Percentiles rank a stretch among this genome's conserved stretches.
These are phyloP conservation scores for Cephalotes varians DNA, from an alignment of 2,888 invertebrate species.

Conservation along the genomic window DNA sequence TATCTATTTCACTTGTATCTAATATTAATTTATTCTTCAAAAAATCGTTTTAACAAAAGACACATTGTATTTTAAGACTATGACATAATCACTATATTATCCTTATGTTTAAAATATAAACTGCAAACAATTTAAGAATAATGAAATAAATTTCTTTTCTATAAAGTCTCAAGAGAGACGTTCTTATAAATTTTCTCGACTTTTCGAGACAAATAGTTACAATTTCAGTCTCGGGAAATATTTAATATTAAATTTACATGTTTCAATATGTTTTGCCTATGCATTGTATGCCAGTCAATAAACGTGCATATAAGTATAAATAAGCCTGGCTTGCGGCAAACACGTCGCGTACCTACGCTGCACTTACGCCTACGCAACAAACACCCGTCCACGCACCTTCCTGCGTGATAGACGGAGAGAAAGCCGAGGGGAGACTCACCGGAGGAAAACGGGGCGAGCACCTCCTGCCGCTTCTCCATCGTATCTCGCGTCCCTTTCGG, in stretches of 20 bases:
- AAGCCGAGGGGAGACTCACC: slow-evolving; percentile 76
- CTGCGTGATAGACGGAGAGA: slow-evolving; percentile 30
- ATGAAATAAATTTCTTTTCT: background rate
- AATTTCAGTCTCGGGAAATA: background rate
- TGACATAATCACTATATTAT: slow-evolving; percentile 13
- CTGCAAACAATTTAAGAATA: background rate
- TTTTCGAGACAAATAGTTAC: background rate
- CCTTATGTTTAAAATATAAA: background rate
- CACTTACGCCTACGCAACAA: slow-evolving; percentile 32
- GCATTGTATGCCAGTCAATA: background rate
- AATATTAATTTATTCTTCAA: background rate
- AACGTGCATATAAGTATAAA: background rate
- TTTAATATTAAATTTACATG: background rate
- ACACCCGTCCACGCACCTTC: slow-evolving; percentile 5
- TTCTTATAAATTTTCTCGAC: background rate
- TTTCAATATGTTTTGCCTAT: background rate
- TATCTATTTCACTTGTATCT: background rate
- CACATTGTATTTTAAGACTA: background rate
- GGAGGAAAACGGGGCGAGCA: slow-evolving; percentile 82
- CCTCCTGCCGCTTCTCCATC: slow-evolving; percentile 83
- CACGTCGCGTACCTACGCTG: background rate
- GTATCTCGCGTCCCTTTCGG: slow-evolving; percentile 35
- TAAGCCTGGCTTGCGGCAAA: background rate
- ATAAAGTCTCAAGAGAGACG: background rate
- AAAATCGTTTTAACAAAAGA: background rate